Evolutionary conservation across 2,888 invertebrate genomes (phyloP).

Genomic region (Amphiduros pacificus): DNA sequence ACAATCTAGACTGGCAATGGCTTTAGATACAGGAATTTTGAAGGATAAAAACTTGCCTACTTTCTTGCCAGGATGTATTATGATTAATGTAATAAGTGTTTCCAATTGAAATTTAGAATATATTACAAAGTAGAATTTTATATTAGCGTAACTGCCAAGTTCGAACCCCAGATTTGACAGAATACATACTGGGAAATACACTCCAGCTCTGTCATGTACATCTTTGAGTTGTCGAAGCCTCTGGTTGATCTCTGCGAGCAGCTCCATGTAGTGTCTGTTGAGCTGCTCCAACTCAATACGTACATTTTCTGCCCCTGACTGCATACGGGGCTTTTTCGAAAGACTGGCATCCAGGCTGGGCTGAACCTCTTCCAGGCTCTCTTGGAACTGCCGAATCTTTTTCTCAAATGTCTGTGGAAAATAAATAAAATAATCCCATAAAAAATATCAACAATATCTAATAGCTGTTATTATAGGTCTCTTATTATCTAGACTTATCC

Average conservation of each 20-base stretch:
- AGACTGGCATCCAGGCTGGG: slow-evolving; percentile 34
- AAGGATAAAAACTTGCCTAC: too few species aligned
- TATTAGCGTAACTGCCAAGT: too few species aligned
- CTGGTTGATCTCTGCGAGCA: slow-evolving; percentile 60
- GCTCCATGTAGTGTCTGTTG: slow-evolving; percentile 75
- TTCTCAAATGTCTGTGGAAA: slow-evolving; percentile 79
- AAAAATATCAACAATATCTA: too few species aligned
- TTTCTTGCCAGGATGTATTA: too few species aligned
- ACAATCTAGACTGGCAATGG: too few species aligned
- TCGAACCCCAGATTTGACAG: not conserved
- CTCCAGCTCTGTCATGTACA: slow-evolving; percentile 23
- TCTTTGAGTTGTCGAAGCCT: slow-evolving; percentile 40
- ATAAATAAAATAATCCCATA: not conserved
- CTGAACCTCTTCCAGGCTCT: slow-evolving; percentile 66
- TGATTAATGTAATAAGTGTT: too few species aligned
- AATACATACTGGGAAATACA: slow-evolving; percentile 29
- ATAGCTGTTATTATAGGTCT: too few species aligned
- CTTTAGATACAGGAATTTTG: too few species aligned
- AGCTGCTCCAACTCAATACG: slow-evolving; percentile 78
- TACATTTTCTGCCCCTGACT: slow-evolving; percentile 73
- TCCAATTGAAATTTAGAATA: too few species aligned
- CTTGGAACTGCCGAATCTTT: slow-evolving; percentile 81
- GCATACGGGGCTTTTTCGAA: slow-evolving; percentile 40
- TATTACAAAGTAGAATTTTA: too few species aligned
- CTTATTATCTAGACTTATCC: too few species aligned